These are phyloP conservation scores for Dromaius novaehollandiae DNA, from an alignment of 2,113 vertebrate species.

Conservation along the genomic window DNA sequence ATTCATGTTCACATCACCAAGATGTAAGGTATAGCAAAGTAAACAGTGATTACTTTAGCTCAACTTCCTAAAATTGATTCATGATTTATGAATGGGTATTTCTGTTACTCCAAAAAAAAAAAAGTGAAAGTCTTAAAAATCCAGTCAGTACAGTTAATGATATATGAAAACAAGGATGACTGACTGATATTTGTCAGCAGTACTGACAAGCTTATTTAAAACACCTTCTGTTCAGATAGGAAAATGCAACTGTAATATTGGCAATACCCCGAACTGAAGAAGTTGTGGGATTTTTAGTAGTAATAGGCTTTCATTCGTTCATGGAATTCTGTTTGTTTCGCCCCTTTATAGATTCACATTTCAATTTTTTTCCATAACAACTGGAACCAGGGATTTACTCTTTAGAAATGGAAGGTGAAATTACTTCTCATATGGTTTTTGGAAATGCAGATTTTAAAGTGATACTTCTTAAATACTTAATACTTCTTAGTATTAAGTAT, in stretches of 20 bases:
- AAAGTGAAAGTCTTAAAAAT: background rate
- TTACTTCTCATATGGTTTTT: background rate
- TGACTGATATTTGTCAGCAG: background rate
- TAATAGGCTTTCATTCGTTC: background rate
- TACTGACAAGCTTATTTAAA: background rate
- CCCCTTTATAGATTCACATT: background rate
- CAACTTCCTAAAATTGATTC: background rate
- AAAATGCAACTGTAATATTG: background rate
- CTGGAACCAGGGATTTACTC: background rate
- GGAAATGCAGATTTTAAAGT: background rate
- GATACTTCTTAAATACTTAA: background rate
- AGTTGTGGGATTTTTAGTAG: background rate
- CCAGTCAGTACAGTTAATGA: background rate
- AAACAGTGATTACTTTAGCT: background rate
- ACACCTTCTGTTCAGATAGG: background rate
- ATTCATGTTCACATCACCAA: background rate
- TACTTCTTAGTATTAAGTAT: too few species aligned
- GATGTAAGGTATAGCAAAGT: background rate
- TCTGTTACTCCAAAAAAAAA: background rate
- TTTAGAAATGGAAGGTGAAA: constrained; percentile 14
- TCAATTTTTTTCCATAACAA: background rate
- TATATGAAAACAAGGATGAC: background rate
- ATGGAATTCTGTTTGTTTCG: background rate
- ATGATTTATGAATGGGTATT: background rate
- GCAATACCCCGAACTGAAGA: background rate